These are phyloP conservation scores for Passer montanus DNA, from an alignment of 2,113 vertebrate genomes.

Conservation along the genomic window DNA sequence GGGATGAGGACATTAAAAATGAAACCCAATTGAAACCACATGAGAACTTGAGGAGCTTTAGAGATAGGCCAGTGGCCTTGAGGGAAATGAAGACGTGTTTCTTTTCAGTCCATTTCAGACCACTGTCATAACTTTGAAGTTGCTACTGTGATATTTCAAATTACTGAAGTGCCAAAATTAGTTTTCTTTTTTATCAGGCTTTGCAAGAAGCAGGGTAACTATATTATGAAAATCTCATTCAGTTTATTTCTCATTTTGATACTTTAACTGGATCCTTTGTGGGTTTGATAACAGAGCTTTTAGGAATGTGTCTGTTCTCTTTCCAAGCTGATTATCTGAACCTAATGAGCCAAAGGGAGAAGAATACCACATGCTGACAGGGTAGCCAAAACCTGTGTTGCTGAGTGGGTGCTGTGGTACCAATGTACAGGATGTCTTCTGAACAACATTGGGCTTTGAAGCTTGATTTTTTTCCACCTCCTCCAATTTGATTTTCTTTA, in stretches of 20 bases:
- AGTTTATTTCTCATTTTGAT: background rate
- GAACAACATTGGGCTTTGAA: background rate
- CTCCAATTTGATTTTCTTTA: background rate
- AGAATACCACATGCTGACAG: background rate
- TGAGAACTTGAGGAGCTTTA: background rate
- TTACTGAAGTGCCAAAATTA: background rate
- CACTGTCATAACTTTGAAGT: background rate
- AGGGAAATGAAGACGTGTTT: background rate
- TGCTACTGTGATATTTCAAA: background rate
- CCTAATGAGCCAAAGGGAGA: background rate
- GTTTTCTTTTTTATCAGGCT: constrained; percentile 6
- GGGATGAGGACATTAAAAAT: background rate
- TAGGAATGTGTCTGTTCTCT: constrained; percentile 5
- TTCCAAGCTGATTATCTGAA: constrained; percentile 2
- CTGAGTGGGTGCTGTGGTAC: background rate
- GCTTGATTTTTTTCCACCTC: background rate
- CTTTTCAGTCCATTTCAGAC: background rate
- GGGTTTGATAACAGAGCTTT: background rate
- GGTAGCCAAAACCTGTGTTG: background rate
- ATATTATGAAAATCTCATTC: background rate
- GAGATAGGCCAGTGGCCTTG: background rate
- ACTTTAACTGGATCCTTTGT: background rate
- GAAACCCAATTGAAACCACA: background rate
- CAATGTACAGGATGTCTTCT: background rate
- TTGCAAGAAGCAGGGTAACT: background rate